Conservation (phyloP, 1,140 invertebrate species). For the Sminthurinus signatus region DNA sequence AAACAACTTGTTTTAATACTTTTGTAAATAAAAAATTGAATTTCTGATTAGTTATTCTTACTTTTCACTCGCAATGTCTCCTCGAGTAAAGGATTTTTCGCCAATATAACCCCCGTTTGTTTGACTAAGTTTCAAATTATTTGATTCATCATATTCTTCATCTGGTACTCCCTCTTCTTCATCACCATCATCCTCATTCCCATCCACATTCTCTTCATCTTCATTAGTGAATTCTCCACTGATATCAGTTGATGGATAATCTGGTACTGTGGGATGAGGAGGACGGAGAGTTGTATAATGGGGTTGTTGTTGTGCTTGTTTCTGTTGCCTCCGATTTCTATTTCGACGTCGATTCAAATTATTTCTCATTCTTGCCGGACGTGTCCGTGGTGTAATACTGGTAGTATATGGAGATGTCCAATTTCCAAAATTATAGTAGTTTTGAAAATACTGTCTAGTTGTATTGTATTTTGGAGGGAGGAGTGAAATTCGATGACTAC, state of each 20-base stretch:
- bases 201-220: neutral
- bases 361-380: too few relatives aligned
- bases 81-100: constrained; percentile 31
- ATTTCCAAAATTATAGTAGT: constrained; percentile 2
- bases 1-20: too few relatives aligned
- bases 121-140: neutral
- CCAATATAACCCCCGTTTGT: neutral
- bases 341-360: too few relatives aligned
- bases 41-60: too few relatives aligned
- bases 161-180: constrained; percentile 1
- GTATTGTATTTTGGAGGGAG: too few relatives aligned
- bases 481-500: too few relatives aligned
- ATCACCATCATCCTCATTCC: neutral
- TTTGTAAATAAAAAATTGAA: too few relatives aligned
- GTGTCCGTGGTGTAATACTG: too few relatives aligned
- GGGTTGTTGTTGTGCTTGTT: too few relatives aligned
- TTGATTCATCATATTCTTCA: neutral
- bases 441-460: neutral
- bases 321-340: too few relatives aligned
- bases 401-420: neutral
- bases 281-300: too few relatives aligned
- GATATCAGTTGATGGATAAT: neutral
- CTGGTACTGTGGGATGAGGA: too few relatives aligned
- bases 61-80: constrained; percentile 36
- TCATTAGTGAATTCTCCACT: neutral